These are phyloP conservation scores for Ceyx margarethae DNA, from an alignment of 2,113 vertebrate species.

Conservation along the genomic window DNA sequence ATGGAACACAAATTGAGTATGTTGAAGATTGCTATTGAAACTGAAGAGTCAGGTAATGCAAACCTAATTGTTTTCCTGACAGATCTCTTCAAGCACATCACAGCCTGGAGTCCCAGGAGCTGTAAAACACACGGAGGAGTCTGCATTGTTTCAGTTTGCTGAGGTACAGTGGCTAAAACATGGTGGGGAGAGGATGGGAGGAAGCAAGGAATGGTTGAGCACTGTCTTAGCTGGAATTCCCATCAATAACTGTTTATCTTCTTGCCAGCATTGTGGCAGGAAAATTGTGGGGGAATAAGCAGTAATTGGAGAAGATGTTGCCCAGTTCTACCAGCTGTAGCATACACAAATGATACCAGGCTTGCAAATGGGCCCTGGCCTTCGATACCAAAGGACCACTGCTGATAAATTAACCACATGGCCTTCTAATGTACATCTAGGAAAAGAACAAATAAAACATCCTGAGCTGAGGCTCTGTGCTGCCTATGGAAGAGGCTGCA, in stretches of 20 bases:
- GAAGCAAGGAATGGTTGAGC: background rate
- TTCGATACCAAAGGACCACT: background rate
- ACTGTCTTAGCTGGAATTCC: background rate
- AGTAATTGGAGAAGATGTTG: background rate
- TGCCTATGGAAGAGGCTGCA: background rate
- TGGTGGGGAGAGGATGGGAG: background rate
- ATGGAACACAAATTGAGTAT: background rate
- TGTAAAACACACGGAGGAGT: constrained; percentile 77
- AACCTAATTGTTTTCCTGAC: constrained; percentile 49
- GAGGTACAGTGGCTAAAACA: constrained; percentile 71
- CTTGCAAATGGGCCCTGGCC: background rate
- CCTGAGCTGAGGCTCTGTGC: background rate
- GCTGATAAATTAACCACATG: background rate
- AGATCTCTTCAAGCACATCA: constrained; percentile 81
- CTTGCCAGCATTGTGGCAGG: background rate
- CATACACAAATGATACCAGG: background rate
- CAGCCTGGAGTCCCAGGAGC: constrained; percentile 62
- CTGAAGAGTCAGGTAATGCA: background rate
- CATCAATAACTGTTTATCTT: background rate
- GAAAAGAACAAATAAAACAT: background rate
- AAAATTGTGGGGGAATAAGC: background rate
- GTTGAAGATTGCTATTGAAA: background rate
- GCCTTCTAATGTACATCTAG: background rate
- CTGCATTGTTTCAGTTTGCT: constrained; percentile 82
- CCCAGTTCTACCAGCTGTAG: background rate